phyloP scores from a whole-genome alignment of 2,888 invertebrate genomes.

The Drosophila siamana region DNA sequence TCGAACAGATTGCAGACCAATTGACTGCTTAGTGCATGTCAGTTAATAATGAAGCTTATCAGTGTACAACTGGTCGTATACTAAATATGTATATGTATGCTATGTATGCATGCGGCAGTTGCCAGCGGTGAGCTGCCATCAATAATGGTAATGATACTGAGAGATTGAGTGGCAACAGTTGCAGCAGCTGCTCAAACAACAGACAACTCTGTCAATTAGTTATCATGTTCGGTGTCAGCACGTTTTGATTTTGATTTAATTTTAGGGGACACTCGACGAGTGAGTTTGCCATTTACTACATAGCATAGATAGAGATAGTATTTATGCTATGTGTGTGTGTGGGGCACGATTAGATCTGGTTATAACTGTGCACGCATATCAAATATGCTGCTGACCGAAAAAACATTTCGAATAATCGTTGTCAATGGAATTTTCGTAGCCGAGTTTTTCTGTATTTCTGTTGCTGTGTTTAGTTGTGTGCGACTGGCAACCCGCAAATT shows the following conservation, averaged over 20 bases:
- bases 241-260: constrained; percentile 74
- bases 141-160: constrained; percentile 50
- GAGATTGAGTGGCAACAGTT: constrained; percentile 53
- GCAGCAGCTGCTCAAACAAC: constrained; percentile 46
- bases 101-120: no score
- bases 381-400: constrained; percentile 62
- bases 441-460: not conserved
- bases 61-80: not conserved
- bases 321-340: constrained; percentile 12
- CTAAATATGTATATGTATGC: not conserved
- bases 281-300: constrained; percentile 3
- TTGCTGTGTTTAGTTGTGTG: not conserved
- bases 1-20: constrained; percentile 40
- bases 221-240: constrained; percentile 74
- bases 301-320: constrained; percentile 16
- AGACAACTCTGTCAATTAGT: constrained; percentile 73
- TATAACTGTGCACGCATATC: constrained; percentile 20
- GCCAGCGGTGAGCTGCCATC: constrained; percentile 31
- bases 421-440: constrained; percentile 20
- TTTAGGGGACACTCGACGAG: constrained; percentile 42
- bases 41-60: constrained; percentile 18
- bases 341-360: constrained; percentile 39
- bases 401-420: constrained; percentile 49
- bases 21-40: constrained; percentile 11
- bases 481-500: constrained; percentile 36